Evolutionary conservation across 2,888 invertebrate species (phyloP), one percentile per base, ranked within the genome.

Genomic region (Biston stratarius): DNA sequence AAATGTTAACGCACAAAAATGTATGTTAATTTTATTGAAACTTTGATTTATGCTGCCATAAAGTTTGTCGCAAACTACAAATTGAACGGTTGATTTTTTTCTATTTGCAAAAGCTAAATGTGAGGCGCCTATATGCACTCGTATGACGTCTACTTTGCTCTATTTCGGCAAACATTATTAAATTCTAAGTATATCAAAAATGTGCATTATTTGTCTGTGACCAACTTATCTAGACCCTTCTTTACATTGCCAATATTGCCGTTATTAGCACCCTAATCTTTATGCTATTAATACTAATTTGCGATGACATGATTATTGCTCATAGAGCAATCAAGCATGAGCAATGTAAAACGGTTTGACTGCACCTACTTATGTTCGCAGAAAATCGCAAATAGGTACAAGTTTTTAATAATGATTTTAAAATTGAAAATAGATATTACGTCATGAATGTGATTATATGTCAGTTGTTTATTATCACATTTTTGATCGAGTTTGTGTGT

Each of bases 311-410:
- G 9, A 12, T 5, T n/a, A 15, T 62, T 42, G 55, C 14, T 55
- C 10, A 8, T 33, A 33, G 45, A 51, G 38, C 51, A 24, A 24
- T 24, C 24, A 24, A 24, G 24, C 51, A 56, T 12, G 24, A 55
- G 11, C 52, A 38, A 44, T 38, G 24, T 38, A 57, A 58, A 52
- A 47, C 58, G 52, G 49, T 36, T 10, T 7, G 14, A n/a, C 64
- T 58, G 64, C 64, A 52, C 64, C 64, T 52, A 33, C 64, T 52
- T 52, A 14, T 10, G 52, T 65, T 65, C 60, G 44, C 51, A 44
- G 60, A 65, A 60, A 61, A 34, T 44, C 40, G 45, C 33, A 24
- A 64, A 55, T 64, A 73, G 61, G 24, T 24, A 70, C 66, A 70
- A 67, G 36, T 61, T 68, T 61, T 66, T 68, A 15, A 63, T 57